Conservation (phyloP, 2,113 vertebrate genomes). For the Colius striatus region DNA sequence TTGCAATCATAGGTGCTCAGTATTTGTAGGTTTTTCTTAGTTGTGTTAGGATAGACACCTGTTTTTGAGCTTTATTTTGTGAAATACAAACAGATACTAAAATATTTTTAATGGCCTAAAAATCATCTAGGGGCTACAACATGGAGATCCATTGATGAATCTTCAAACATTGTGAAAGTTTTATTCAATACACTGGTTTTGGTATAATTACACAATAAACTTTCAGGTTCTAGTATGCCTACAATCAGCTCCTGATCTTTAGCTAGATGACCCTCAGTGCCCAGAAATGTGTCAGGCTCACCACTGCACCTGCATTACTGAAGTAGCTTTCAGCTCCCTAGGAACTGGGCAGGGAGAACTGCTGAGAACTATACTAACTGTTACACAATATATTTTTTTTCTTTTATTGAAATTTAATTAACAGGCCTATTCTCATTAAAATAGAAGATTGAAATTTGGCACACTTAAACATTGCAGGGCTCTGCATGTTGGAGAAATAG, state of each 20-base stretch:
- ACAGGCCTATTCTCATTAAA: background rate
- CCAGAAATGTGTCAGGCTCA: background rate
- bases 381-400: background rate
- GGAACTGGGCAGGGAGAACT: background rate
- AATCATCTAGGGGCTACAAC: background rate
- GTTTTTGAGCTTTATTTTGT: background rate
- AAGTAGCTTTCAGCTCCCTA: background rate
- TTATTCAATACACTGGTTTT: background rate
- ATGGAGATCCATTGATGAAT: background rate
- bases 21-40: background rate
- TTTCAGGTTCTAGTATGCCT: background rate
- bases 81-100: background rate
- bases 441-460: background rate
- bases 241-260: background rate
- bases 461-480: background rate
- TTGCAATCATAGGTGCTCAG: background rate
- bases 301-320: background rate
- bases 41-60: background rate
- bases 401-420: conserved; percentile 9
- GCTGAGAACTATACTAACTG: background rate
- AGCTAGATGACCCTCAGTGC: background rate
- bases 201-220: background rate
- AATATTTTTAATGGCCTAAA: background rate
- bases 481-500: background rate
- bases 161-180: background rate